Evolutionary conservation across 2,888 invertebrate species (phyloP), one percentile per base, ranked within the genome.

Genomic region (Limnephilus marmoratus): DNA sequence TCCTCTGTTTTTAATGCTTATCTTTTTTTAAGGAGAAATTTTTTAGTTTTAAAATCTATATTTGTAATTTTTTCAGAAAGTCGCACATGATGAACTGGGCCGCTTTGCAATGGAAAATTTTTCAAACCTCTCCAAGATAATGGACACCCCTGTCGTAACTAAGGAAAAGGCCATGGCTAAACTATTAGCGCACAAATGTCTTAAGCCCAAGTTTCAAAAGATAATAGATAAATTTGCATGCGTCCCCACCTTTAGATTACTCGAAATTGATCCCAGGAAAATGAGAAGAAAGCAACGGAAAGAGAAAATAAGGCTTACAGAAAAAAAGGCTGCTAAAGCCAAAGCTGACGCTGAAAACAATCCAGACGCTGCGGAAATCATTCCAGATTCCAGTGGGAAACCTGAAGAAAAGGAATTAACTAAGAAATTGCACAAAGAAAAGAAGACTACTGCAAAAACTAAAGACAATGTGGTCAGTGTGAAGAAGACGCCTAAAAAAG

Each of bases 141-240:
- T 94, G 91, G 92, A 94, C 81, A 92, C 93, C 15, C 93, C 94
- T 24, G 45, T 91, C n/a, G 93, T 90, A 24, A 92, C 93, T 15
- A 83, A 91, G 86, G 93, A 93, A 83, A 93, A 92, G 81, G 94
- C 92, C 31, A 92, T 93, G 93, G 93, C 93, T 15, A 92, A 92
- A 91, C 45, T 94, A 13, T 31, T 91, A 15, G 80, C 92, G 7
- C 94, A 93, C 53, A 93, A 93, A 91, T 85, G 86, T 45, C 45
- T 94, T 11, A 93, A 91, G 11, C 41, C 90, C 15, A 92, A 90
- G 68, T 90, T 93, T 15, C n/a, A 91, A 34, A 34, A 41, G 12
- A 82, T 94, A 24, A 91, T 91, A 86, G 90, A 92, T 13, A 93
- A 93, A 41, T 93, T 91, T 91, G 90, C 89, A 11, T 24, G 81